These are phyloP conservation scores for Scolopax bukidnonensis DNA, from an alignment of 2,797 vertebrate genomes.

Conservation along the genomic window DNA sequence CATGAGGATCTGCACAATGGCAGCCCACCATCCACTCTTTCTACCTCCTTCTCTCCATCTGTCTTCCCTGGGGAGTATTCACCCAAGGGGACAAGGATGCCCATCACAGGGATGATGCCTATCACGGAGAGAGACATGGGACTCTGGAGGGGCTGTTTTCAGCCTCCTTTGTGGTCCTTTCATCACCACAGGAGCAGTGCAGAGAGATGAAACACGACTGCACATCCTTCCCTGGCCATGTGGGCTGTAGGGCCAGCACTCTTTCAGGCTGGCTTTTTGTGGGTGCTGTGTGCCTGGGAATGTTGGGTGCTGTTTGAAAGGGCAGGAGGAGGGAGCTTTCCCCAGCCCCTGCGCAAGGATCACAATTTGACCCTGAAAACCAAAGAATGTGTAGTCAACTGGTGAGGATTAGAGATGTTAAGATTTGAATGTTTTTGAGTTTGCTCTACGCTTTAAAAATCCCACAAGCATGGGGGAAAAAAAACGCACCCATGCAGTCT, in stretches of 20 bases:
- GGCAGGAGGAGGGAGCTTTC: not conserved
- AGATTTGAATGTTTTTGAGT: not conserved
- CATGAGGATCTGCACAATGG: rapidly evolving
- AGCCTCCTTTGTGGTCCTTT: not conserved
- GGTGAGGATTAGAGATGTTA: not conserved
- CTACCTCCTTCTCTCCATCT: not conserved
- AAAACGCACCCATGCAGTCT: not conserved
- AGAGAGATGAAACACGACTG: not conserved
- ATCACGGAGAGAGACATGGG: rapidly evolving
- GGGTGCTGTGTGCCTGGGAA: not conserved
- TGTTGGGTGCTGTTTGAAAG: not conserved
- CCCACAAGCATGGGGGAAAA: not conserved
- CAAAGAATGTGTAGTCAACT: not conserved
- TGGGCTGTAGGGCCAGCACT: not conserved
- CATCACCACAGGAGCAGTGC: not conserved
- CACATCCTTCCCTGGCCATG: not conserved
- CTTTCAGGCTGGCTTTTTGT: not conserved
- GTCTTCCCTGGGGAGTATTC: not conserved
- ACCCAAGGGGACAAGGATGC: not conserved
- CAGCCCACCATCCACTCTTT: not conserved
- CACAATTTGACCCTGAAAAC: not conserved
- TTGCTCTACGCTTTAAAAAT: not conserved
- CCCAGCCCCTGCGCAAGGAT: not conserved
- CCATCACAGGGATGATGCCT: not conserved
- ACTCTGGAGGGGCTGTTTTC: not conserved